Evolutionary conservation across 2,113 vertebrate species (phyloP), one percentile per base, ranked within the genome.

Genomic region (Leucosticte australis): DNA sequence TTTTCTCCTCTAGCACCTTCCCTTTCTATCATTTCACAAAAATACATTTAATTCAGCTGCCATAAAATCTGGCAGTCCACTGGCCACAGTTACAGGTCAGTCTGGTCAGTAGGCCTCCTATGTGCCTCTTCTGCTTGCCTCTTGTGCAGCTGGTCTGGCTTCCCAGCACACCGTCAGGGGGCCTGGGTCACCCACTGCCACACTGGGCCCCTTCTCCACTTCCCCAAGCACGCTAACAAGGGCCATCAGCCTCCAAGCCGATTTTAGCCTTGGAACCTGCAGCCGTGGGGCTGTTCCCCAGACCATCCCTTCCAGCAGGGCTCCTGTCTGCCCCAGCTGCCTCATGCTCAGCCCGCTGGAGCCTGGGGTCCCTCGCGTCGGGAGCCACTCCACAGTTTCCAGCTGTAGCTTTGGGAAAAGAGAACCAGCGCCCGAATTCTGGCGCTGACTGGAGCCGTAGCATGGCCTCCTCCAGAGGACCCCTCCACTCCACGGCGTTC

Each of bases 401-500:
- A 53, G 44, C 21, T 1, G 1, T 0, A 44, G 44, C 28, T 64
- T 39, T 39, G 68, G 55, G 39, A 59, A 46, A 28, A n/a, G 42
- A 15, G 6, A 42, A 33, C 35, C 63, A 10, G 26, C 8, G 12
- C 53, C 79, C 16, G 21, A 41, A 12, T 23, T 13, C 35, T 20
- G 30, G 16, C 10, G 26, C 47, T 22, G 42, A 9, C 35, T 13
- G 71, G 23, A 83, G 35, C 35, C 4, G 10, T 2, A 15, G 42
- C 20, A 4, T 2, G 26, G 23, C 7, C 39, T 55, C 33, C 37
- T 89, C 10, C 70, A 50, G 26, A 6, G 16, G 4, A 33, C 2
- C 2, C 6, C 5, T 30, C 27, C 22, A 3, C 0, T 4, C 14
- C 33, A 5, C 1, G 6, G 28, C 1, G 37, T 6, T 44, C 55